phyloP scores from a whole-genome alignment of 1,140 invertebrate genomes.

The Ruditapes philippinarum region DNA sequence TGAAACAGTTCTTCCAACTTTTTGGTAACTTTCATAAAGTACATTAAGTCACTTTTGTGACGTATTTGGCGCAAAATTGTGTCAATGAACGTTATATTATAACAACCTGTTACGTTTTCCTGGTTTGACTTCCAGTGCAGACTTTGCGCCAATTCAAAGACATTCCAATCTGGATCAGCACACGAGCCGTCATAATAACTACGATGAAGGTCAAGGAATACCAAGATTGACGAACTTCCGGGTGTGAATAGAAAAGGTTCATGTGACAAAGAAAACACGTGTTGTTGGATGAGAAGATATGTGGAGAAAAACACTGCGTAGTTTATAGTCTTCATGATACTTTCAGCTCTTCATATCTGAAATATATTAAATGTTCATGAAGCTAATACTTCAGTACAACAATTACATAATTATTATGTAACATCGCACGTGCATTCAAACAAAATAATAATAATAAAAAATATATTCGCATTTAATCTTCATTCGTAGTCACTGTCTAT shows the following conservation, averaged over 20 bases:
- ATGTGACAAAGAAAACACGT: neutral
- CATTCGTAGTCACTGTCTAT: no score
- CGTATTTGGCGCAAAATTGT: no score
- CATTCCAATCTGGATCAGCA: slow-evolving; percentile 3
- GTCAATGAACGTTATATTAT: no score
- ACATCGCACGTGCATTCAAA: no score
- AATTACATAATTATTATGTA: no score
- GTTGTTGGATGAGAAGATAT: neutral
- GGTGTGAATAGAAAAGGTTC: slow-evolving; percentile 29
- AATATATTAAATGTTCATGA: neutral
- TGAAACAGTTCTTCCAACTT: no score
- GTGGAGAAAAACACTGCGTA: neutral
- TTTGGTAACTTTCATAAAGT: no score
- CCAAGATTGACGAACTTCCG: slow-evolving; percentile 9
- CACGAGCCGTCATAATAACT: neutral
- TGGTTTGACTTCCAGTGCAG: neutral
- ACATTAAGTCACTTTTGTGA: no score
- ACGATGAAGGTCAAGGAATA: slow-evolving; percentile 35
- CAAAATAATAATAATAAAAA: no score
- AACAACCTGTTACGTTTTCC: slow-evolving; percentile 11
- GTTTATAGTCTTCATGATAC: neutral
- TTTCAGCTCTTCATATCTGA: neutral
- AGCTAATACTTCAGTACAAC: no score
- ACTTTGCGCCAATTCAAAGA: slow-evolving; percentile 8
- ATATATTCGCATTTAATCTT: no score